Evolutionary conservation across 2,797 vertebrate genomes (phyloP).

Genomic region (Pempheris klunzingeri): DNA sequence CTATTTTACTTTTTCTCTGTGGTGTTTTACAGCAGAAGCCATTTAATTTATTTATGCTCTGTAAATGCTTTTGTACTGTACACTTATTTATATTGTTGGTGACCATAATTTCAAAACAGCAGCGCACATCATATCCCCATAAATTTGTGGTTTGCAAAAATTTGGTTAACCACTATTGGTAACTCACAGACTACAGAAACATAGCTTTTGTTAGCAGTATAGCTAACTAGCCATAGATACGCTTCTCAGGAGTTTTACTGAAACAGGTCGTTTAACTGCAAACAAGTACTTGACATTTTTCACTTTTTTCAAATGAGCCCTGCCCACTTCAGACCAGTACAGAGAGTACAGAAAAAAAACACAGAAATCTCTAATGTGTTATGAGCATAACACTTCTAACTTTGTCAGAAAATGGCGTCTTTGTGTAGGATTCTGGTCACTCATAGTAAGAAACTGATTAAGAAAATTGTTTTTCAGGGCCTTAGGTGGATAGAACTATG

Average conservation of each 20-base stretch:
- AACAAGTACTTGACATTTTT: neutral
- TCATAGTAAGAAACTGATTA: neutral
- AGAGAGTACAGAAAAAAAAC: too few species aligned
- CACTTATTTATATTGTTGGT: neutral
- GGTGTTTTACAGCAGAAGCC: neutral
- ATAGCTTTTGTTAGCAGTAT: neutral
- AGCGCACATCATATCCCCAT: neutral
- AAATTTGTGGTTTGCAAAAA: neutral
- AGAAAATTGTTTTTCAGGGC: neutral
- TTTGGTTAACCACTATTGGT: neutral
- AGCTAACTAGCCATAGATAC: neutral
- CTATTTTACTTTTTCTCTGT: conserved; percentile 7
- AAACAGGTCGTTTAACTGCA: neutral
- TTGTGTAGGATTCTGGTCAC: neutral
- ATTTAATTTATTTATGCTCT: neutral
- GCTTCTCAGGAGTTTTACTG: neutral
- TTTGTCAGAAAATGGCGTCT: neutral
- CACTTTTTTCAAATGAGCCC: neutral
- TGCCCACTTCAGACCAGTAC: neutral
- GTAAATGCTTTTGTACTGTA: neutral
- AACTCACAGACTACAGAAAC: neutral
- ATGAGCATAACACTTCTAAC: too few species aligned
- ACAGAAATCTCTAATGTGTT: too few species aligned
- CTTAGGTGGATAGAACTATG: neutral
- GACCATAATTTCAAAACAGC: neutral